Percentiles rank a stretch among this genome's conserved stretches.
These are phyloP conservation scores for Tragulus kanchil DNA, from an alignment of 2,113 vertebrate species.

Conservation along the genomic window DNA sequence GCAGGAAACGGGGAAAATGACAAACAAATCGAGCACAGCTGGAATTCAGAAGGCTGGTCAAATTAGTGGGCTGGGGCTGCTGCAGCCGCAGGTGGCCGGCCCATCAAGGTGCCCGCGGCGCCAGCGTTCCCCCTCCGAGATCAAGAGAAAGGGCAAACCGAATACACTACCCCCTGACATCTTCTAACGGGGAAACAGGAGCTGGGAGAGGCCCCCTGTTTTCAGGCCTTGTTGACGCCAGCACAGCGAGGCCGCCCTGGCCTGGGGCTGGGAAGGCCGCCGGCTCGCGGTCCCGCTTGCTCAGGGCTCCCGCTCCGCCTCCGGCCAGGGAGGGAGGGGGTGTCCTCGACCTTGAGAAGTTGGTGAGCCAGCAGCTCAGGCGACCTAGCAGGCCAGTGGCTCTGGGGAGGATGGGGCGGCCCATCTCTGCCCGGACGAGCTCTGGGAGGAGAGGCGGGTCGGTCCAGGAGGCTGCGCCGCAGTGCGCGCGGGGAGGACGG, in stretches of 20 bases:
- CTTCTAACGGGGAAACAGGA: background rate
- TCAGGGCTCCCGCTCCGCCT: background rate
- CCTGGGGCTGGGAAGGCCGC: too few species aligned
- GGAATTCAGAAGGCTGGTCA: slow-evolving; percentile 88
- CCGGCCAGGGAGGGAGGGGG: accelerated
- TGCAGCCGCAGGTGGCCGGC: slow-evolving; percentile 77
- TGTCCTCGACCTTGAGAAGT: accelerated
- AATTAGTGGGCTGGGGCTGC: slow-evolving; percentile 76
- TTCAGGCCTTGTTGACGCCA: background rate
- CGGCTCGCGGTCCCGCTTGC: too few species aligned
- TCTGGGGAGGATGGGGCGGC: background rate
- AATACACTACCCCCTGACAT: slow-evolving; percentile 77
- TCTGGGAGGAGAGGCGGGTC: accelerated
- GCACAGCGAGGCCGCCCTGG: accelerated
- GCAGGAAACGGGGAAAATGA: slow-evolving; percentile 83
- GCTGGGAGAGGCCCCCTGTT: background rate
- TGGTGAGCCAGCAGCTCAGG: too few species aligned
- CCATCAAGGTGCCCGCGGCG: slow-evolving; percentile 83
- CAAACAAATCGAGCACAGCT: slow-evolving; percentile 88
- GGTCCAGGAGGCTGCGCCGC: accelerated
- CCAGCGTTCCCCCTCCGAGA: slow-evolving; percentile 72
- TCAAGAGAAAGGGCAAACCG: slow-evolving; percentile 77
- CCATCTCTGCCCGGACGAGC: accelerated
- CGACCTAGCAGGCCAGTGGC: background rate
- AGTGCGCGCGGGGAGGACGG: accelerated